Evolutionary conservation across 2,797 vertebrate genomes (phyloP).

Genomic region (Micromesistius poutassou): DNA sequence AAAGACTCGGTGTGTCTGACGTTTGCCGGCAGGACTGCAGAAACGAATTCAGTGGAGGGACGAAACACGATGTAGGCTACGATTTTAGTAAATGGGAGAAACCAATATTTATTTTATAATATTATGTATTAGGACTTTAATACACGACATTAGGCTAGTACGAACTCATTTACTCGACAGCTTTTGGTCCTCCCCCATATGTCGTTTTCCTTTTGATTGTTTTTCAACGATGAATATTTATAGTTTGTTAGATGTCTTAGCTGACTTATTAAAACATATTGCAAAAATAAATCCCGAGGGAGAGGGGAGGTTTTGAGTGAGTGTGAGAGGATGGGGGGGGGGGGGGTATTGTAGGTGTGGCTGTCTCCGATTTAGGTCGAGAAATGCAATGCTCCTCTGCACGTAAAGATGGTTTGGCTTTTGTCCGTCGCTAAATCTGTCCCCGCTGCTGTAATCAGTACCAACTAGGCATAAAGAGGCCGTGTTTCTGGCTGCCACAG

Average conservation of each 20-base stretch:
- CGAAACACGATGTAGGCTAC: not conserved
- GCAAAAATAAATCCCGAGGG: slow-evolving; percentile 29
- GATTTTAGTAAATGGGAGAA: not conserved
- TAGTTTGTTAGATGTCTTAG: not conserved
- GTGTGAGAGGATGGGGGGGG: slow-evolving; percentile 10
- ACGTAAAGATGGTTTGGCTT: slow-evolving; percentile 19
- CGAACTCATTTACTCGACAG: not conserved
- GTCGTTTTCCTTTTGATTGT: not conserved
- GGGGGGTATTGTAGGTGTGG: slow-evolving; percentile 55
- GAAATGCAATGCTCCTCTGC: slow-evolving; percentile 18
- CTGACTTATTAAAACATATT: slow-evolving; percentile 10
- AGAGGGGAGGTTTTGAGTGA: slow-evolving; percentile 16
- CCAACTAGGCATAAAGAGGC: slow-evolving; percentile 50
- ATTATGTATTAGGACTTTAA: no score
- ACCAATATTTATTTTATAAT: not conserved
- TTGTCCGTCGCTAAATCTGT: not conserved
- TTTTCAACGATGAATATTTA: not conserved
- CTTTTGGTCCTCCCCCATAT: not conserved
- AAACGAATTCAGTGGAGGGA: not conserved
- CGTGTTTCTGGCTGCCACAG: not conserved
- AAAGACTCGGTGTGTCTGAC: not conserved
- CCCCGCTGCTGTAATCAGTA: slow-evolving; percentile 28
- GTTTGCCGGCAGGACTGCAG: no score
- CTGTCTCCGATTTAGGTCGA: slow-evolving; percentile 60
- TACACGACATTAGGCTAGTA: no score